A percentile compares a stretch with the other conserved stretches of the same genome.
Conservation (phyloP, 1,140 invertebrate species). For the Macrosteles quadrilineatus region DNA sequence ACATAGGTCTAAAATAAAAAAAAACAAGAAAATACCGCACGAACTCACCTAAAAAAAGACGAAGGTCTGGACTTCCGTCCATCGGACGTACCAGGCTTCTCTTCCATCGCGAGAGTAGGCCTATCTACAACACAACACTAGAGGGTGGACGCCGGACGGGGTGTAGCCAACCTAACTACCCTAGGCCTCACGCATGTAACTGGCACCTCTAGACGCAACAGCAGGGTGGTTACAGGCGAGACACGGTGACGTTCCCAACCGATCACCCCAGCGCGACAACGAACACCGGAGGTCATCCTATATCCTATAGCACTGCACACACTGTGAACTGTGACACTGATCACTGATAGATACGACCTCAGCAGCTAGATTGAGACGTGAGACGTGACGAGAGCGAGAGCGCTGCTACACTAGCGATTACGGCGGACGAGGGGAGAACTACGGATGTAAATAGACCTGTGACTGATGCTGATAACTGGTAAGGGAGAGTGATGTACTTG, state of each 20-base stretch:
- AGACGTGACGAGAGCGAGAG: too few species aligned
- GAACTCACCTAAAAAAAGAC: neutral
- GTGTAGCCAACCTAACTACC: constrained; percentile 5
- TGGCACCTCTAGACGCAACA: constrained; percentile 18
- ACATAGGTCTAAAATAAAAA: too few species aligned
- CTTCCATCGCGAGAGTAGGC: neutral
- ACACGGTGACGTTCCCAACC: constrained; percentile 18
- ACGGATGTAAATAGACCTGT: too few species aligned
- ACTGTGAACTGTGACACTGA: too few species aligned
- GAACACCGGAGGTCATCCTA: constrained; percentile 21
- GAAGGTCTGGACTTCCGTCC: neutral
- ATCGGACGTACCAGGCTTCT: neutral
- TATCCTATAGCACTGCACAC: too few species aligned
- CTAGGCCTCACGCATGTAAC: constrained; percentile 14
- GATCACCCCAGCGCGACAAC: constrained; percentile 8
- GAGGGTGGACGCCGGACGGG: neutral
- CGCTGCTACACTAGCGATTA: too few species aligned
- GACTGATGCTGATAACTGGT: too few species aligned
- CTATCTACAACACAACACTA: neutral
- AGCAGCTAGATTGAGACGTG: too few species aligned
- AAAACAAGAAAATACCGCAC: too few species aligned
- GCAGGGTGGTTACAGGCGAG: neutral
- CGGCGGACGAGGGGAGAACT: too few species aligned
- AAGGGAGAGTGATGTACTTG: too few species aligned
- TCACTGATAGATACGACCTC: too few species aligned